Base-by-base conservation (phyloP, 2,113 vertebrate species). In the Ivindomyrus marchei region DNA sequence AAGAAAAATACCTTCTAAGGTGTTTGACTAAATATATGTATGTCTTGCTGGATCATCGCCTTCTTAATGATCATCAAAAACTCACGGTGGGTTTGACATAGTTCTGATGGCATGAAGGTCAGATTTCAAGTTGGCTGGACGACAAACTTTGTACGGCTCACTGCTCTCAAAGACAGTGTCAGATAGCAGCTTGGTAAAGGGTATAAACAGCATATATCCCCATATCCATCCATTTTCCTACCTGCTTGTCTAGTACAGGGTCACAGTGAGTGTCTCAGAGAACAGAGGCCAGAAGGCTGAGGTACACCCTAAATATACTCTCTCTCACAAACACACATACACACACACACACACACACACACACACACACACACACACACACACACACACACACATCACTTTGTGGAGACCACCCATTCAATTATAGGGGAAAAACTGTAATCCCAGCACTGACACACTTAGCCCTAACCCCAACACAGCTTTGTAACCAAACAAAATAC, bases 171-270 rank as follows among this genome's bases (percentile, higher is more conserved):
- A 83, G 77, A 45, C 10, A 70, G 62, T 70, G 62, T 31, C 62
- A 70, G 62, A 70, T 70, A 70, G 62, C 62, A 70, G 62, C 62
- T 70, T 89, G 70, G 87, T 46, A 19, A 13, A 49, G 77, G 88
- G 21, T 53, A 62, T 27, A 49, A 80, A 80, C 70, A 39, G 66
- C 88, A 80, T 53, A 53, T 13, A 50, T 87, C 17, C 74, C 52
- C 83, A 85, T 13, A 85, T 80, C 27, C 27, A 70, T 70, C 21
- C 62, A 70, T 27, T 31, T 70, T 70, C 27, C n/a, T 31, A 70
- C n/a, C 62, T 70, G 27, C n/a, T 70, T 70, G 62, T 70, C 62
- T 70, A 70, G 62, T 11, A 70, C 27, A 70, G 62, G 58, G 62
- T 70, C 62, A 70, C n/a, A 70, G 10, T 66, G 62, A 66, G 62